These are phyloP conservation scores for Melipona bicolor DNA, from an alignment of 2,888 invertebrate species.

Conservation along the genomic window DNA sequence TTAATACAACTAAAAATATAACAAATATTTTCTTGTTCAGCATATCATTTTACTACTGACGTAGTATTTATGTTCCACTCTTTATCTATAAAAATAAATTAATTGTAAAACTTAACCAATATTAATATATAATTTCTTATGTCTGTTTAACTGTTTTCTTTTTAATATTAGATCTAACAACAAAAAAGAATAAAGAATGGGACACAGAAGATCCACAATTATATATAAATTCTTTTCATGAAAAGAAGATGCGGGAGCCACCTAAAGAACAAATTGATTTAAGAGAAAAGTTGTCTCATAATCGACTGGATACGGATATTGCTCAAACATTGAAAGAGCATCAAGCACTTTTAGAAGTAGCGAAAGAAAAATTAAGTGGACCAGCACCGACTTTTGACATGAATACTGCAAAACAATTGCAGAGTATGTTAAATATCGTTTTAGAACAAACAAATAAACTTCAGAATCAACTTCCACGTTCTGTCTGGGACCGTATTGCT, in stretches of 20 bases:
- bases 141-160: background rate
- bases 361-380: slow-evolving; percentile 77
- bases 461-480: slow-evolving; percentile 79
- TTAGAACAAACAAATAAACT: slow-evolving; percentile 81
- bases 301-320: slow-evolving; percentile 75
- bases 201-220: slow-evolving; percentile 54
- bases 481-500: slow-evolving; percentile 83
- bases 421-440: slow-evolving; percentile 80
- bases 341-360: slow-evolving; percentile 76
- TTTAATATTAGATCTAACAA: slow-evolving; percentile 48
- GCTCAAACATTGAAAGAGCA: slow-evolving; percentile 78
- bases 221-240: slow-evolving; percentile 69
- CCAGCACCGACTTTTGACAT: slow-evolving; percentile 73
- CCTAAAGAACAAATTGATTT: slow-evolving; percentile 74
- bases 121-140: too few species aligned
- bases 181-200: slow-evolving; percentile 64
- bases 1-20: background rate
- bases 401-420: slow-evolving; percentile 79
- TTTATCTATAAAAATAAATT: too few species aligned
- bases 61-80: too few species aligned
- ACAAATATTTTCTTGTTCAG: background rate
- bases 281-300: slow-evolving; percentile 75
- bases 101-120: too few species aligned
- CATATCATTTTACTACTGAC: background rate
- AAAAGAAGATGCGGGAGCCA: slow-evolving; percentile 74